Evolutionary conservation across 2,113 vertebrate species (phyloP), one percentile per base, ranked within the genome.

Genomic region (Grammomys dolichurus): DNA sequence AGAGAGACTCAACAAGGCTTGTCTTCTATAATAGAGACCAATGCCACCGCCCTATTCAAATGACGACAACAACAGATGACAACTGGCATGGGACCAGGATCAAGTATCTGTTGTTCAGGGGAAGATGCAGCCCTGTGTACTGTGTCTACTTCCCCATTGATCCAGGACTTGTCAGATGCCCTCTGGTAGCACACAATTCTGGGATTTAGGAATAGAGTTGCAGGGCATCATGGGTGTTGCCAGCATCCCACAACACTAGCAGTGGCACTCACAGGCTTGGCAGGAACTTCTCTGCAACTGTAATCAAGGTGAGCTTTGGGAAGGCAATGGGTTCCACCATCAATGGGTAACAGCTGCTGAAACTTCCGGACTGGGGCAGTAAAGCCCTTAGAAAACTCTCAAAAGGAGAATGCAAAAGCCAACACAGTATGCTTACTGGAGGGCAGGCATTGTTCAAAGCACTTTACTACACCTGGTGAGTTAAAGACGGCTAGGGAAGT

Each of bases 11-110:
- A 0, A 0, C n/a, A 48, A 75, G 51, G 51, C 20, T 43, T 85
- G 14, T 69, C 65, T 0, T 5, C 24, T 46, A 1, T 2, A 9
- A 17, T 36, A 56, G 63, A 19, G 56, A 51, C 24, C 46, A 51
- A 48, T 48, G 36, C 3, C 26, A 24, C 24, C n/a, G 40, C 4
- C n/a, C 65, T 33, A 24, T 46, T 24, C 31, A 48, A 17, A 9
- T 17, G 19, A 43, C 3, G 20, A 12, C 0, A 3, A 12, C 0
- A 3, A 65, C 9, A 65, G 48, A 58, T 40, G 11, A 56, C 31
- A 82, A 86, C 20, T 14, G 5, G 36, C 3, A 19, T n/a, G 19
- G 40, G 40, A 40, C 31, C 31, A 87, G 84, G 10, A 13, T 7
- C 0, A 0, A 28, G 40, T 31, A 60, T 11, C 5, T 22, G 10